These are phyloP conservation scores for Helostoma temminkii DNA, from an alignment of 2,797 vertebrate genomes.

Conservation along the genomic window DNA sequence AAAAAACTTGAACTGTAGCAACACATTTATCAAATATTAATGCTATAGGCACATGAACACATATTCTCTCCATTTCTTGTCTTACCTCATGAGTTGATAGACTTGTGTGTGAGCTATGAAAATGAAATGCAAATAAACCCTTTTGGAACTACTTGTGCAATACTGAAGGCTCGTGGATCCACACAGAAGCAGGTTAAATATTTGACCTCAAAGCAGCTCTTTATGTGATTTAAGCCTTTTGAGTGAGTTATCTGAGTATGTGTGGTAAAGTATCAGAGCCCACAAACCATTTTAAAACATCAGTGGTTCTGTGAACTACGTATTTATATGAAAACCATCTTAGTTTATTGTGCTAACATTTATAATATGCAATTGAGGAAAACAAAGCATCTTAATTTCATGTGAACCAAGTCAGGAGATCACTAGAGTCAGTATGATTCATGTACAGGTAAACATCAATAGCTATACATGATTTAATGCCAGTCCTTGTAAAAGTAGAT, in stretches of 20 bases:
- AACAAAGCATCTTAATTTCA: neutral
- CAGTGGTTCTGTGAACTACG: neutral
- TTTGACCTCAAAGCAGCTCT: conserved; percentile 19
- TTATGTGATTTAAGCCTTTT: conserved; percentile 28
- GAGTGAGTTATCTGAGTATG: neutral
- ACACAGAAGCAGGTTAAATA: conserved; percentile 53
- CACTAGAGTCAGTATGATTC: neutral
- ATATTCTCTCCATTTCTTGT: too few relatives aligned
- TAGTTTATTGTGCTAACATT: neutral
- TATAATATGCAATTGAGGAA: neutral
- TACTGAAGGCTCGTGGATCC: conserved; percentile 22
- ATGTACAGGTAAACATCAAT: conserved; percentile 3
- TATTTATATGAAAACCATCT: too few relatives aligned
- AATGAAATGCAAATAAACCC: conserved; percentile 21
- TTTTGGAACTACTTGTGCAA: conserved; percentile 6
- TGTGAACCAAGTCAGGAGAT: neutral
- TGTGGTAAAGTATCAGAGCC: neutral
- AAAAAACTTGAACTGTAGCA: neutral
- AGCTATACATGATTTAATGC: neutral
- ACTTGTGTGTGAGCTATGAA: conserved; percentile 13
- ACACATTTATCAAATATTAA: conserved; percentile 5
- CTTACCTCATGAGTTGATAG: conserved; percentile 6
- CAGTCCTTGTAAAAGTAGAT: neutral
- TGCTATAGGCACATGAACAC: neutral
- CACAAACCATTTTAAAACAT: too few relatives aligned